Base-by-base conservation (phyloP, 92 coral and sea anemone genomes). In the Parazoanthus atlanticus region DNA sequence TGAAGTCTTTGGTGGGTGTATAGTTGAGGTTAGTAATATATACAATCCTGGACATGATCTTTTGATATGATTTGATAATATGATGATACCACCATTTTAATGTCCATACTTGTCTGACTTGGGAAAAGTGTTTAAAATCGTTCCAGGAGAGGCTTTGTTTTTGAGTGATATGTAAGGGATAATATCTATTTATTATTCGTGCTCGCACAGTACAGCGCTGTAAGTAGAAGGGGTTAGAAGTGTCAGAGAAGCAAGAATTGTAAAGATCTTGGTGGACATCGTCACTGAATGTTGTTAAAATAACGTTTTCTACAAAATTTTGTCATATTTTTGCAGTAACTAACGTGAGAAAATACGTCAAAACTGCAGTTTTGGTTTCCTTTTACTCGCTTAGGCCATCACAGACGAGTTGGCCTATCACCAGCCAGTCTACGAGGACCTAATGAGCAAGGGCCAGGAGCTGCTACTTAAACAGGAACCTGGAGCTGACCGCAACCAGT, bases 351-450 rank as follows among this genome's bases (percentile, higher is more conserved):
- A 61, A 61, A 21, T 56, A 61, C 26, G 28, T 61, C 69, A 25
- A 19, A 19, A 21, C 7, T 23, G n/a, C 69, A 21, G 26, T 10
- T 61, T 61, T 21, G 28, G 64, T 54, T 79, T 76, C 28, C 21
- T 72, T 52, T 69, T 79, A 10, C 66, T 73, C 36, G 38, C 79
- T 12, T 56, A 97, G 98, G 94, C 76, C 13, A 74, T 95, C 16
- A 88, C 91, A 76, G 93, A 97, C 90, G 99, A 95, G 90, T 73
- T 97, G 17, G 88, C 92, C 1, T 78, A 87, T 25, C 98, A 95
- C 89, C 90, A 92, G 64, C 93, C 95, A 6, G 86, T 95, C 74
- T 91, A 92, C 87, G 92, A 94, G 43, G 98, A 94, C 95, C 89
- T 97, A 26, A 90, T 90, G 49, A 86, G 87, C 80, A 93, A 92